Percentiles rank a stretch among this genome's conserved stretches.
These are phyloP conservation scores for Anolis apletophallus DNA, from an alignment of 2,797 vertebrate species.

Conservation along the genomic window DNA sequence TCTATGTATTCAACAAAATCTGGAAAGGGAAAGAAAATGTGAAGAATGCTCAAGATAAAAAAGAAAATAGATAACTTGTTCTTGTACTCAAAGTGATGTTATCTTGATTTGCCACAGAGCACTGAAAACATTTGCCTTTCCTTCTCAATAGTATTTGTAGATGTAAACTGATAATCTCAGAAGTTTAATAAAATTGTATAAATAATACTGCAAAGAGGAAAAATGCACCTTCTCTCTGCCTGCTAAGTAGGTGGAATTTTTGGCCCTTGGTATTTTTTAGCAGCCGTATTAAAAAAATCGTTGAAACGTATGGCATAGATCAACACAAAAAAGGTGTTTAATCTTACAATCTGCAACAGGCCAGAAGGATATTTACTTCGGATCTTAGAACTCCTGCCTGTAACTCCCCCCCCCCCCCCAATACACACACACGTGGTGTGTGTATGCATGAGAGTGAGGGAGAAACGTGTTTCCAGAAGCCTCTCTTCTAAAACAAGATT, in stretches of 20 bases:
- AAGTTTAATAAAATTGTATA: background rate
- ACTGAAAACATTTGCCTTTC: background rate
- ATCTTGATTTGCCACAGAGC: background rate
- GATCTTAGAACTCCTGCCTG: too few relatives aligned
- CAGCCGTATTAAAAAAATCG: background rate
- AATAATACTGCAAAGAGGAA: background rate
- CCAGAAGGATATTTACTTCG: too few relatives aligned
- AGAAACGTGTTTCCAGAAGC: background rate
- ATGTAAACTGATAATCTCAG: background rate
- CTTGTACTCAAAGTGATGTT: background rate
- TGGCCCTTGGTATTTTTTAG: background rate
- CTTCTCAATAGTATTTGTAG: constrained; percentile 2
- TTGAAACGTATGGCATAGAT: background rate
- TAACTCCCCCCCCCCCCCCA: too few relatives aligned
- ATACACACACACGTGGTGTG: too few relatives aligned
- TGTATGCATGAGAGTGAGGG: too few relatives aligned
- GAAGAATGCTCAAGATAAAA: background rate
- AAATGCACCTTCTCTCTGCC: background rate
- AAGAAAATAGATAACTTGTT: background rate
- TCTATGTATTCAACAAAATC: background rate
- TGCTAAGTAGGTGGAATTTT: background rate
- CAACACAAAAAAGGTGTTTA: too few relatives aligned
- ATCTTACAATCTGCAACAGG: too few relatives aligned
- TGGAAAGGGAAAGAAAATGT: background rate
- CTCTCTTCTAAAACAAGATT: too few relatives aligned